These are phyloP conservation scores for Ciconia stormi DNA, from an alignment of 2,113 vertebrate genomes.

Conservation along the genomic window DNA sequence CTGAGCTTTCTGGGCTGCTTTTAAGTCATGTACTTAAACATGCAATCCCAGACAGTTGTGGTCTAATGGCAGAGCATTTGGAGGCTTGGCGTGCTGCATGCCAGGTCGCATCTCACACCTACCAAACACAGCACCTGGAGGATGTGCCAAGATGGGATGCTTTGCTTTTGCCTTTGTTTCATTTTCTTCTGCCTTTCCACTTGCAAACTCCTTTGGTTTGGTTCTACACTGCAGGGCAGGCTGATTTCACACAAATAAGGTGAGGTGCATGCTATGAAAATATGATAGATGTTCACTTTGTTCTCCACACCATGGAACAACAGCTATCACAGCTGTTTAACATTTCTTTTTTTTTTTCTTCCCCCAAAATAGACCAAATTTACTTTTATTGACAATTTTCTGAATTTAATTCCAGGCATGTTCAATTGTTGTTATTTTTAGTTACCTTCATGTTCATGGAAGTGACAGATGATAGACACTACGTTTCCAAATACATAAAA, in stretches of 20 bases:
- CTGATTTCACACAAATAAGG: neutral
- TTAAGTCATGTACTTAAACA: neutral
- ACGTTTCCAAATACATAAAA: neutral
- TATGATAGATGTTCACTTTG: neutral
- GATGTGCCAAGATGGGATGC: neutral
- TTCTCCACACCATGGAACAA: neutral
- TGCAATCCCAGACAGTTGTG: neutral
- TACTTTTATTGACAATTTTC: neutral
- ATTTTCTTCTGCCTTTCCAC: neutral
- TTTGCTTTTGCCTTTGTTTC: neutral
- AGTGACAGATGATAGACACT: neutral
- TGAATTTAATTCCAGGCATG: neutral
- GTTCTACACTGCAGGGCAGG: neutral
- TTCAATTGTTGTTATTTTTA: neutral
- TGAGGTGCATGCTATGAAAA: neutral
- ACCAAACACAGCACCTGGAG: neutral
- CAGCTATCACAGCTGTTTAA: neutral
- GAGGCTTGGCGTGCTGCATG: neutral
- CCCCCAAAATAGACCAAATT: neutral
- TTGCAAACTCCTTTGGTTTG: neutral
- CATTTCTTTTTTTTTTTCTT: neutral
- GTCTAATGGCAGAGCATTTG: neutral
- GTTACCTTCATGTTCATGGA: neutral
- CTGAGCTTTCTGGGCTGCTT: neutral
- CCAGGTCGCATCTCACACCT: neutral